A percentile compares a stretch with the other conserved stretches of the same genome.
phyloP scores from a whole-genome alignment of 2,888 invertebrate genomes.

The Drosophila nr. medialis region DNA sequence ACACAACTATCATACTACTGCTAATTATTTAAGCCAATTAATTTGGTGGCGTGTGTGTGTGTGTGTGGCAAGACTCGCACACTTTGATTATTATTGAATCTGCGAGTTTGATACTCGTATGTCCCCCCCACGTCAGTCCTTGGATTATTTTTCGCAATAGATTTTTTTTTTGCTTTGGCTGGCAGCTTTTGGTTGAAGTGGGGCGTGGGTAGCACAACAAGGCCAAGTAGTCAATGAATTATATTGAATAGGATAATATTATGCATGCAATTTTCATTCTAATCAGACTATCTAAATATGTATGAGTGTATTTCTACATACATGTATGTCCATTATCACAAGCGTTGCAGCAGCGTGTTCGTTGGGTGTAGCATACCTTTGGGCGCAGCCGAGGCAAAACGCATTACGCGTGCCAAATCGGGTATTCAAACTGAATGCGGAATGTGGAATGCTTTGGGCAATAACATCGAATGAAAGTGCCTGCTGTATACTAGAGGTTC shows the following conservation, averaged over 20 bases:
- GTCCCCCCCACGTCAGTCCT: neutral
- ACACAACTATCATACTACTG: neutral
- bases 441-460: constrained; percentile 39
- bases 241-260: neutral
- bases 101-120: too few relatives aligned
- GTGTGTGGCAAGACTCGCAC: too few relatives aligned
- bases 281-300: neutral
- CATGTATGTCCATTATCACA: neutral
- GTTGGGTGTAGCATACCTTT: constrained; percentile 24
- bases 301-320: neutral
- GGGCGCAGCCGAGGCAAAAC: constrained; percentile 24
- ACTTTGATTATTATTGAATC: too few relatives aligned
- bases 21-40: too few relatives aligned
- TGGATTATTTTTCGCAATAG: neutral
- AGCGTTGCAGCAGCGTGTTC: constrained; percentile 34
- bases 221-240: neutral
- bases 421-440: constrained; percentile 46
- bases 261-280: neutral
- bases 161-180: neutral
- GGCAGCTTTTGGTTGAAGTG: neutral
- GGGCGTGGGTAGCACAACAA: neutral
- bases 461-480: constrained; percentile 48
- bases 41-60: too few relatives aligned
- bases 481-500: constrained; percentile 7
- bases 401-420: constrained; percentile 23